phyloP scores from a whole-genome alignment of 2,797 vertebrate genomes.

The Lagodon rhomboides region DNA sequence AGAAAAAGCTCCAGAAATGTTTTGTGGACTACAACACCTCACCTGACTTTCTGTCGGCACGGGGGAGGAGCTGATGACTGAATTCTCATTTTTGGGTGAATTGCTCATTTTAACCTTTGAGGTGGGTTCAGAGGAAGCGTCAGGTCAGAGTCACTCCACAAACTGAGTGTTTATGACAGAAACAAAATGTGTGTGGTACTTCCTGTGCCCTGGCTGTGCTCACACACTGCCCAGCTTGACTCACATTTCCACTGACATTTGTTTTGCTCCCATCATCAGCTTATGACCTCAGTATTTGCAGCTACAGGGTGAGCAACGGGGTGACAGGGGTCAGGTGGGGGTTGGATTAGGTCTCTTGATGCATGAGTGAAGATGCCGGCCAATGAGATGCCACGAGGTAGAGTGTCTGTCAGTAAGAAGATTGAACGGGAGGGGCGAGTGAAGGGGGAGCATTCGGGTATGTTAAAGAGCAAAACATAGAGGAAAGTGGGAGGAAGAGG shows the following conservation, averaged over 20 bases:
- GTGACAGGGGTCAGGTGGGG: slow-evolving; percentile 55
- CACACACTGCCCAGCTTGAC: slow-evolving; percentile 29
- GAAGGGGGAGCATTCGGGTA: slow-evolving; percentile 31
- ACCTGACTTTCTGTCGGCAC: too few relatives aligned
- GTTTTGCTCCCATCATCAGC: slow-evolving; percentile 67
- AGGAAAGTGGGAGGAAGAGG: slow-evolving; percentile 52
- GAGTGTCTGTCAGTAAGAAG: slow-evolving; percentile 64
- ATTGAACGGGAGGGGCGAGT: slow-evolving; percentile 34
- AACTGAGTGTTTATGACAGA: slow-evolving; percentile 18
- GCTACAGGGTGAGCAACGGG: slow-evolving; percentile 54
- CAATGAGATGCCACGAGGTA: slow-evolving; percentile 68
- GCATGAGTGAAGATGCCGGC: slow-evolving; percentile 55
- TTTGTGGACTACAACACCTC: too few relatives aligned
- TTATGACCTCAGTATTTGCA: slow-evolving; percentile 61
- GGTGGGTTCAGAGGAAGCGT: neutral
- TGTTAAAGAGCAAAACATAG: slow-evolving; percentile 63
- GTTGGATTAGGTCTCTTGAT: slow-evolving; percentile 46
- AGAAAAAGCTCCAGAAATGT: too few relatives aligned
- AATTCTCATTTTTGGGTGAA: too few relatives aligned
- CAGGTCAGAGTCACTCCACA: slow-evolving; percentile 13
- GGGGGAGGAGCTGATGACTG: too few relatives aligned
- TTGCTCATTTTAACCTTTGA: neutral
- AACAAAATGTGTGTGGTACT: slow-evolving; percentile 11
- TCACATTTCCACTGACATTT: slow-evolving; percentile 60
- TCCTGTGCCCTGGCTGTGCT: slow-evolving; percentile 35